phyloP scores from a whole-genome alignment of 64 coral and sea anemone species.

The Pocillopora damicornis region DNA sequence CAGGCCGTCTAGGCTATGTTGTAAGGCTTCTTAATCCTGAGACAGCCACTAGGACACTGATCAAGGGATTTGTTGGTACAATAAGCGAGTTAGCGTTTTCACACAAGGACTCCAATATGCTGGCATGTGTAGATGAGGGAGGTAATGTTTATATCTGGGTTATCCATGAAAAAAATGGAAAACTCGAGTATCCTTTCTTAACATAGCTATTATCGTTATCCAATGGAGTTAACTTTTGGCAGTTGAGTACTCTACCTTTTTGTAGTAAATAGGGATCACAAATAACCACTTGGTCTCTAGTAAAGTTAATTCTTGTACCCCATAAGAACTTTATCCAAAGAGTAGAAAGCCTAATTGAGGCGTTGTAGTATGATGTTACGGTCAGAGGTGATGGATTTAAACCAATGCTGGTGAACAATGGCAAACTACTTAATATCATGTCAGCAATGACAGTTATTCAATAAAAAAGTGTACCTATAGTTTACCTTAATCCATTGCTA shows the following conservation, averaged over 20 bases:
- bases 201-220: background rate
- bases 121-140: conserved; percentile 93
- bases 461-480: background rate
- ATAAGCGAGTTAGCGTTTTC: conserved; percentile 88
- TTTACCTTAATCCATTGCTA: background rate
- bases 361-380: too few relatives aligned
- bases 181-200: conserved; percentile 77
- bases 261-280: too few relatives aligned
- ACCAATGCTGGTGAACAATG: too few relatives aligned
- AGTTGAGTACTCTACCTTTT: background rate
- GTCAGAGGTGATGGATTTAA: too few relatives aligned
- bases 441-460: too few relatives aligned
- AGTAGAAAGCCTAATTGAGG: too few relatives aligned
- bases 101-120: conserved; percentile 75
- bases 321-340: too few relatives aligned
- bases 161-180: conserved; percentile 64
- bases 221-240: too few relatives aligned
- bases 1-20: conserved; percentile 81
- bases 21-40: conserved; percentile 76
- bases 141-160: conserved; percentile 90
- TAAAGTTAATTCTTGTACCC: too few relatives aligned
- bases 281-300: too few relatives aligned
- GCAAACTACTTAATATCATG: too few relatives aligned
- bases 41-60: conserved; percentile 75
- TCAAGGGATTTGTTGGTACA: conserved; percentile 84